Evolutionary conservation across 30 jellyfish, hydroid and myxozoan species (phyloP), one percentile per base, ranked within the genome.

Genomic region (Pelagia noctiluca): DNA sequence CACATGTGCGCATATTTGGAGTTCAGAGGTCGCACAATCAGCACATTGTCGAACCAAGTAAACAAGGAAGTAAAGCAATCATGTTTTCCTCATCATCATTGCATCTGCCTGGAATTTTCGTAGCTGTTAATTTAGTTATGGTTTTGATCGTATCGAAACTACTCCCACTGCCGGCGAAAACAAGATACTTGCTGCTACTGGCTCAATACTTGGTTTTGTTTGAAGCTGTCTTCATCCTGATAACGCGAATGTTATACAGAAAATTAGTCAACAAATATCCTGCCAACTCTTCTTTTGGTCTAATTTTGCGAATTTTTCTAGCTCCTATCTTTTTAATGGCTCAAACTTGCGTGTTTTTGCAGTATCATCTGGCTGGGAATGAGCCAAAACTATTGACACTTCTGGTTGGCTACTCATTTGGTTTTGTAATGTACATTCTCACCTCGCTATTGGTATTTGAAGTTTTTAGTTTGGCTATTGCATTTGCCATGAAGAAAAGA

Each of bases 381-480:
- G 95, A 85, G 50, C 95, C 95, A 22, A 36, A 29, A 38, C 68
- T 66, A n/a, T 32, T 85, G 30, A 24, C 78, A 1, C 42, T 71
- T 19, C 53, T 75, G 1, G 33, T 78, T 61, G 95, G 95, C 13
- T 85, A 85, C 66, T 13, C 88, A 2, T 85, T 85, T 63, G 88
- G 86, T 18, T 64, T 74, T 71, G 42, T 54, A 8, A 85, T 85
- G 95, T 52, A 23, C 35, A 13, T 75, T 28, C 35, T 85, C 48
- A 84, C 76, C 18, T 31, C 81, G 11, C 70, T 50, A 1, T 24
- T 86, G 7, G 52, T 86, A 0, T 57, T 86, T 4, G 90, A 75
- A 34, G 35, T 67, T 30, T 26, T 57, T 1, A n/a, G n/a, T n/a
- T n/a, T n/a, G n/a, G n/a, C n/a, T n/a, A n/a, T 52, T 52, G 12